Percentiles rank a stretch among this genome's conserved stretches.
These are phyloP conservation scores for Zoroaster sp. DNA, from an alignment of 53 echinoderm and acorn worm species.

Conservation along the genomic window DNA sequence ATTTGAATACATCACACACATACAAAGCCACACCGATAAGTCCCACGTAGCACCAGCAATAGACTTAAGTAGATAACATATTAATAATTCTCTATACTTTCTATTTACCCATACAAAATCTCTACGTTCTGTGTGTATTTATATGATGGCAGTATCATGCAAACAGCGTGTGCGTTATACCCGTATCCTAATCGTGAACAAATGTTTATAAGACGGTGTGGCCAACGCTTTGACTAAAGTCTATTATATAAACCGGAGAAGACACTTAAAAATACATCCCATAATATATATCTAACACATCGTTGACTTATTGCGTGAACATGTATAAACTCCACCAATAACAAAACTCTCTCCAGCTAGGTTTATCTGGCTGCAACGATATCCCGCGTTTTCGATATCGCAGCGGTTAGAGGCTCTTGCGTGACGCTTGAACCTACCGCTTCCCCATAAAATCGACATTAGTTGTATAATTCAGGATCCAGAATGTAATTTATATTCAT, in stretches of 20 bases:
- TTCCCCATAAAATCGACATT: too few relatives aligned
- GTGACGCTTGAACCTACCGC: too few relatives aligned
- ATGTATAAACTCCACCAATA: background rate
- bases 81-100: background rate
- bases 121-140: background rate
- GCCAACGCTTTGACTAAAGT: background rate
- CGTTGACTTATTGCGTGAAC: background rate
- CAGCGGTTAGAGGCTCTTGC: too few relatives aligned
- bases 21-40: conserved; percentile 12
- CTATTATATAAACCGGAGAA: background rate
- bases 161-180: background rate
- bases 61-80: background rate
- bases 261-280: background rate
- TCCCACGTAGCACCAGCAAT: conserved; percentile 35
- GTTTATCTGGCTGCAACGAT: background rate
- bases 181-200: conserved; percentile 17
- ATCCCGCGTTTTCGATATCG: too few relatives aligned
- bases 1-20: background rate
- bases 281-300: background rate
- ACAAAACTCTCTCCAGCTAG: background rate
- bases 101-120: too few relatives aligned
- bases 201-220: background rate
- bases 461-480: too few relatives aligned
- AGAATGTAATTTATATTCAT: too few relatives aligned
- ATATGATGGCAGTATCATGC: background rate